Base-by-base conservation (phyloP, 2,888 invertebrate species). In the Augiades crinisus region DNA sequence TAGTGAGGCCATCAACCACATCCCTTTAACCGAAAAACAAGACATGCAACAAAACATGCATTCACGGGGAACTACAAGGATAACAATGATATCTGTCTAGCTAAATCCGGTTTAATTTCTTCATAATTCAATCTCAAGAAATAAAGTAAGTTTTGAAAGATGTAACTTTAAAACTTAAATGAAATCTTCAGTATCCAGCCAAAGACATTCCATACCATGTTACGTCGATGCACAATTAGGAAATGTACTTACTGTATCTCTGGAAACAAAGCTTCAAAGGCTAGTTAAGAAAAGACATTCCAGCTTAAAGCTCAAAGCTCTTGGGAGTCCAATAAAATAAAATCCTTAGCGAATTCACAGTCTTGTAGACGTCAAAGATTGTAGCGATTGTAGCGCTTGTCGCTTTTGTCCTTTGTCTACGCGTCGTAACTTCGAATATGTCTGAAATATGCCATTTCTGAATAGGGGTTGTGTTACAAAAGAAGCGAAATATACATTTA, bases 241-340 rank as follows among this genome's bases (percentile, higher is more conserved):
- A 50, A 49, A 49, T 49, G 40, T 41, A 36, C 43, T 44, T 31
- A 43, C 43, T 43, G 10, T 40, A n/a, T n/a, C n/a, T n/a, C n/a
- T 43, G 27, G 31, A 33, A 36, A 49, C 49, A 36, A 47, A 41
- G 41, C 36, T 36, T 13, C 10, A 47, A 40, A 47, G 38, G 47
- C 22, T 45, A 36, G 45, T 47, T 47, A 40, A n/a, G 13, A 27
- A 22, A 33, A 22, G 16, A 24, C 34, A 22, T 30, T 14, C 47
- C 38, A 44, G 10, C 21, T 41, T 40, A 43, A 19, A 43, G 41
- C 36, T 27, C 24, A 36, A 24, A 50, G 50, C 36, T 19, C 34
- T 19, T 3, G 19, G 31, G 19, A 21, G 43, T 30, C 21, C 43
- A 50, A 50, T 50, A 37, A 44, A 43, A 44, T 14, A 50, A 50